Percentiles rank a stretch among this genome's conserved stretches.
These are phyloP conservation scores for Gallinago media DNA, from an alignment of 2,113 vertebrate genomes.

Conservation along the genomic window DNA sequence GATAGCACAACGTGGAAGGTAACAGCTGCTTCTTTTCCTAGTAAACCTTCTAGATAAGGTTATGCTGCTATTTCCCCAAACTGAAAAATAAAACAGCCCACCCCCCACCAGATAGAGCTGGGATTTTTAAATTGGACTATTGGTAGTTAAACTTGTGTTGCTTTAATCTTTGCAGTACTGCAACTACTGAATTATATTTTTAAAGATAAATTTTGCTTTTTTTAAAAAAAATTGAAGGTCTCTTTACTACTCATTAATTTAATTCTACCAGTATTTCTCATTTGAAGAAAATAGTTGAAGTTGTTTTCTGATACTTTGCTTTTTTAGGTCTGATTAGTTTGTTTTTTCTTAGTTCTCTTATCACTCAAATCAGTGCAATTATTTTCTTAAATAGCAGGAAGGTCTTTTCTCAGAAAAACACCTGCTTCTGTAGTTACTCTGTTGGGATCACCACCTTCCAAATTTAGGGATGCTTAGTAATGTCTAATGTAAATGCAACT, in stretches of 20 bases:
- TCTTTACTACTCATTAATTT: background rate
- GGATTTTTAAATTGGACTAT: background rate
- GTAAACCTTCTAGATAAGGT: background rate
- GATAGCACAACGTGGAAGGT: background rate
- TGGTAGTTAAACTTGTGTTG: background rate
- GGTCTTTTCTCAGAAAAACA: background rate
- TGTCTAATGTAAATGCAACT: background rate
- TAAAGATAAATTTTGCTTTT: background rate
- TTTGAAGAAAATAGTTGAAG: background rate
- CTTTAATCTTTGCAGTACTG: background rate
- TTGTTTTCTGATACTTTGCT: background rate
- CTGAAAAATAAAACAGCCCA: slow-evolving; percentile 15
- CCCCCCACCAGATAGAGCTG: background rate
- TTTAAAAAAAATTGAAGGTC: background rate
- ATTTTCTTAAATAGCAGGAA: background rate
- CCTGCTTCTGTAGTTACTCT: background rate
- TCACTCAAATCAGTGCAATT: background rate
- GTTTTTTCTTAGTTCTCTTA: background rate
- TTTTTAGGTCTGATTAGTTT: background rate
- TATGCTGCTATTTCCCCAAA: background rate
- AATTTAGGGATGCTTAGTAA: background rate
- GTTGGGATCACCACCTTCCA: background rate
- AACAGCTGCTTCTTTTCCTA: background rate
- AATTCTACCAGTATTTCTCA: background rate
- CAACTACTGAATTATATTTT: background rate